Percentiles rank a stretch among this genome's conserved stretches.
Conservation (phyloP, 92 coral and sea anemone genomes). For the Palythoa caribaeorum region DNA sequence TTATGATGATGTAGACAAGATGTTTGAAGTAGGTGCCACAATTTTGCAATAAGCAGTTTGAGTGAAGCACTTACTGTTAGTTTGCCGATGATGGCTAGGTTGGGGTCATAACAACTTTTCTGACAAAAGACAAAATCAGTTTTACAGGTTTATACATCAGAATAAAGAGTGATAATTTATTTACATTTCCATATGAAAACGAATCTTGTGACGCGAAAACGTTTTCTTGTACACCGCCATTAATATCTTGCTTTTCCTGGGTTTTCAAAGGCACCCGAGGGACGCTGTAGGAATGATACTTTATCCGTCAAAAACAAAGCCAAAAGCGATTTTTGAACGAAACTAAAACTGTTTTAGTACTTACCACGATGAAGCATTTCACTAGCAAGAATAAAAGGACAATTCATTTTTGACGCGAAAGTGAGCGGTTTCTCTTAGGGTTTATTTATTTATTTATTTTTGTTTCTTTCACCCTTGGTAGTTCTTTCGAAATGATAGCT, state of each 20-base stretch:
- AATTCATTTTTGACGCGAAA: too few species aligned
- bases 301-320: not conserved
- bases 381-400: too few species aligned
- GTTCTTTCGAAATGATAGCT: too few species aligned
- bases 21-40: constrained; percentile 22
- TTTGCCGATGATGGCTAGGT: constrained; percentile 24
- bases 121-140: constrained; percentile 36
- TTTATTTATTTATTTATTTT: too few species aligned
- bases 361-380: too few species aligned
- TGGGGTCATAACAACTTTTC: constrained; percentile 46
- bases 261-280: not conserved
- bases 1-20: too few species aligned
- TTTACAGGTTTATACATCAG: constrained; percentile 9
- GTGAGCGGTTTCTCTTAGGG: too few species aligned
- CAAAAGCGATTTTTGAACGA: not conserved
- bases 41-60: constrained; percentile 27
- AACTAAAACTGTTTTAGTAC: too few species aligned
- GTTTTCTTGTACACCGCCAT: not conserved
- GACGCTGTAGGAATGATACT: too few species aligned
- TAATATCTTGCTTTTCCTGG: not conserved
- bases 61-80: constrained; percentile 25
- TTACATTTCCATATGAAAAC: constrained; percentile 37
- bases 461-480: too few species aligned
- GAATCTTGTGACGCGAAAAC: constrained; percentile 42
- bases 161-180: constrained; percentile 39